These are phyloP conservation scores for Homarus gammarus DNA, from an alignment of 2,888 invertebrate genomes.

Conservation along the genomic window DNA sequence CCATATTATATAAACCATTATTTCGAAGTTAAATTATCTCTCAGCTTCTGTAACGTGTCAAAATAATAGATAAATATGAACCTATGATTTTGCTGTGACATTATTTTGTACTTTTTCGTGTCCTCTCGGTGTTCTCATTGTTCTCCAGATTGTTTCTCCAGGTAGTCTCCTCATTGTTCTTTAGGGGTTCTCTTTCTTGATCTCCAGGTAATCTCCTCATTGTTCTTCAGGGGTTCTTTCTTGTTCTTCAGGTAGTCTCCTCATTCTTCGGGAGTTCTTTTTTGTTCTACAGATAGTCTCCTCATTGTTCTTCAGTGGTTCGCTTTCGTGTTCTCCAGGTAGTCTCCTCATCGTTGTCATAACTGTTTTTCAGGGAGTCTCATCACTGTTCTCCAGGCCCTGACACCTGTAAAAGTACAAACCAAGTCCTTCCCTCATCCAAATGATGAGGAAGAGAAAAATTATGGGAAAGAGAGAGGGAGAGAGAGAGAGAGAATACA, in stretches of 20 bases:
- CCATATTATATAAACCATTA: too few relatives aligned
- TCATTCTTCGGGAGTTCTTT: background rate
- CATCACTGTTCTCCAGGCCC: background rate
- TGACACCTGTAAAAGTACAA: background rate
- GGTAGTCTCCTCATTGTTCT: background rate
- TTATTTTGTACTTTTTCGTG: background rate
- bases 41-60: too few relatives aligned
- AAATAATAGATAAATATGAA: too few relatives aligned
- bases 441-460: background rate
- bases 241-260: background rate
- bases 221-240: background rate
- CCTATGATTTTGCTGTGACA: too few relatives aligned
- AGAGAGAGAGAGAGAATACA: background rate
- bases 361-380: background rate
- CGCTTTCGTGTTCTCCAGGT: background rate
- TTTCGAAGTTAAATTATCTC: too few relatives aligned
- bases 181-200: background rate
- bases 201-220: constrained; percentile 3
- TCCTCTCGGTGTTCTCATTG: background rate
- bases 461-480: background rate
- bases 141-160: background rate
- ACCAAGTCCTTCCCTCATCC: background rate
- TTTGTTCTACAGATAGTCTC: background rate
- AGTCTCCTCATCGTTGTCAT: background rate
- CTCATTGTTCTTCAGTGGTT: background rate